Base-by-base conservation (phyloP, 2,797 vertebrate genomes). In the Scomberomorus guttatus region DNA sequence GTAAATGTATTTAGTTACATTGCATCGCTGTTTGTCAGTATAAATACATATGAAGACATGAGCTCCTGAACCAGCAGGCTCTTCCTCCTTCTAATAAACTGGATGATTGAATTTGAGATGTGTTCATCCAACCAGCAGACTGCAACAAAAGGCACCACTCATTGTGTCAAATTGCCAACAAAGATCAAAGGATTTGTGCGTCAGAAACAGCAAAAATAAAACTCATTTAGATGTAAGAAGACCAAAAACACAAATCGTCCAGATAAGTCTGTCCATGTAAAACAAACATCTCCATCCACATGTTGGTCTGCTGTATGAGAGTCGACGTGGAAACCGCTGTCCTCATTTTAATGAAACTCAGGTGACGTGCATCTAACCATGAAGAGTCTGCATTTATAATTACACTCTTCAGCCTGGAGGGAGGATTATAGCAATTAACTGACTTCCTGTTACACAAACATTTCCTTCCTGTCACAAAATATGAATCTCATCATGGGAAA, bases 151-250 rank as follows among this genome's bases (percentile, higher is more conserved):
- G 61, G 64, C 54, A 32, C 39, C 57, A 65, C 71, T 84, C 87
- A 81, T 87, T 81, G 81, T 58, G 66, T 69, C 79, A 80, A 59
- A 86, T 84, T 72, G 25, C 66, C 79, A 75, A 44, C 60, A 62
- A 68, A 82, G 82, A 86, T 86, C 79, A 89, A 86, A 82, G 75
- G 44, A 83, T 71, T 48, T 54, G 44, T 71, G 15, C 27, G 17
- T 60, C 62, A 60, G 63, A 52, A 9, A 37, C 24, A 3, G 32
- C 60, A 56, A 54, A 78, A 83, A 81, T 29, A 69, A 39, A 2
- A 37, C 62, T 71, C 18, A 65, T 77, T 72, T 54, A 67, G 54
- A 20, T 37, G 46, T 18, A 58, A 60, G 44, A 44, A 60, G 7
- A 79, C 25, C 39, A 6, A 46, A 37, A 76, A 58, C 20, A 66